These are phyloP conservation scores for Tachysurus fulvidraco DNA, from an alignment of 2,113 vertebrate species.

Conservation along the genomic window DNA sequence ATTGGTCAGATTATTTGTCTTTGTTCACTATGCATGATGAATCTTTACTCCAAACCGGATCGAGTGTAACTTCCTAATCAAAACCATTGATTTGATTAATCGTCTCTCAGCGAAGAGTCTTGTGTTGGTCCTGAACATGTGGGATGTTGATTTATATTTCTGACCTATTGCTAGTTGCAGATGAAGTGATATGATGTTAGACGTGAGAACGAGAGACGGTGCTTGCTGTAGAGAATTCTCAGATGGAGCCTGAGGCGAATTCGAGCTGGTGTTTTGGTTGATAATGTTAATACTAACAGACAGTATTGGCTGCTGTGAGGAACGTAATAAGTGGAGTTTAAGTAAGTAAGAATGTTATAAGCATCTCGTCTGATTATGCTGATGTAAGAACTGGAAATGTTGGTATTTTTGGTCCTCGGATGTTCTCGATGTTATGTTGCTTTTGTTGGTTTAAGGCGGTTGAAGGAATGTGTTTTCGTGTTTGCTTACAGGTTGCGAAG, in stretches of 20 bases:
- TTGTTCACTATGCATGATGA: not conserved
- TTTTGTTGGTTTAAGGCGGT: conserved; percentile 48
- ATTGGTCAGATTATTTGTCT: not conserved
- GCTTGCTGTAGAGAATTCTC: not conserved
- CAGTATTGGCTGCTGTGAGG: not conserved
- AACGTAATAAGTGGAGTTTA: too few species aligned
- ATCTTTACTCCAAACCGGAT: not conserved
- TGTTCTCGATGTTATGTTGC: not conserved
- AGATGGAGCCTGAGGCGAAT: not conserved
- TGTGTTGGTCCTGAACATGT: conserved; percentile 5
- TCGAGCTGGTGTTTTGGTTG: not conserved
- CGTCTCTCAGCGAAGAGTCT: not conserved
- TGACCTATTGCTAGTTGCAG: not conserved
- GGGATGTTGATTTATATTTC: conserved; percentile 3
- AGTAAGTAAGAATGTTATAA: too few species aligned
- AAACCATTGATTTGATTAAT: not conserved
- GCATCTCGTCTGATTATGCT: not conserved
- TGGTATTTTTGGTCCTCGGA: conserved; percentile 12
- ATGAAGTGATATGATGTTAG: not conserved
- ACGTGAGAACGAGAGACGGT: not conserved
- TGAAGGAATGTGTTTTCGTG: conserved; percentile 53
- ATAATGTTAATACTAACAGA: not conserved
- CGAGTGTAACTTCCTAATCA: not conserved
- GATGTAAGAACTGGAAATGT: conserved; percentile 32
- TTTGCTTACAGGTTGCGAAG: conserved; percentile 17